Conservation (phyloP, 2,797 vertebrate species). For the Cyprinodon diabolis region DNA sequence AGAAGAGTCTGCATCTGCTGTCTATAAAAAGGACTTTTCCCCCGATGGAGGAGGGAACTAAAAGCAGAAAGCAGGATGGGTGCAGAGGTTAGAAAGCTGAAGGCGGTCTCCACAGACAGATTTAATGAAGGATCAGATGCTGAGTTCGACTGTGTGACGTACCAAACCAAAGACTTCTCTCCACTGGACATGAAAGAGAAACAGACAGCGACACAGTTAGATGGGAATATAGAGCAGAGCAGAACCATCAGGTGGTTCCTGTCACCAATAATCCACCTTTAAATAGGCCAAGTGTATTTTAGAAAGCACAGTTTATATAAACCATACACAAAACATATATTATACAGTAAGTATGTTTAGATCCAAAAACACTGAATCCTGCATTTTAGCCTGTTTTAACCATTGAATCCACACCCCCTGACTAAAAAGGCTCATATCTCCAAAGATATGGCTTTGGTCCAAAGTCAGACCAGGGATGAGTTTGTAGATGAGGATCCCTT, state of each 20-base stretch:
- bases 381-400: not conserved
- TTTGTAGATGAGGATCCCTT: not conserved
- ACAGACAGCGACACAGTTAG: constrained; percentile 61
- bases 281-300: not conserved
- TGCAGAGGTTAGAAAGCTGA: constrained; percentile 40
- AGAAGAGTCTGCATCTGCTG: not conserved
- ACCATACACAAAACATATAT: not conserved
- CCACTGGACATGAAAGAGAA: constrained; percentile 84
- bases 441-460: not conserved
- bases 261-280: not conserved
- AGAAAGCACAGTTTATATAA: not conserved
- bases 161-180: constrained; percentile 84
- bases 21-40: constrained; percentile 22
- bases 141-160: constrained; percentile 64
- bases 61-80: constrained; percentile 11
- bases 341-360: not conserved
- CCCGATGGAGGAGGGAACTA: constrained; percentile 16
- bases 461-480: not conserved
- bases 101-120: constrained; percentile 25
- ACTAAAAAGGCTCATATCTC: not conserved
- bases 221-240: constrained; percentile 10
- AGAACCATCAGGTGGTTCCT: not conserved
- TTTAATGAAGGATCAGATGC: constrained; percentile 25
- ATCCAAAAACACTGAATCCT: not conserved
- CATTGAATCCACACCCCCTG: too few relatives aligned